Evolutionary conservation across 2,797 vertebrate genomes (phyloP).

Genomic region (Lutjanus campechanus): DNA sequence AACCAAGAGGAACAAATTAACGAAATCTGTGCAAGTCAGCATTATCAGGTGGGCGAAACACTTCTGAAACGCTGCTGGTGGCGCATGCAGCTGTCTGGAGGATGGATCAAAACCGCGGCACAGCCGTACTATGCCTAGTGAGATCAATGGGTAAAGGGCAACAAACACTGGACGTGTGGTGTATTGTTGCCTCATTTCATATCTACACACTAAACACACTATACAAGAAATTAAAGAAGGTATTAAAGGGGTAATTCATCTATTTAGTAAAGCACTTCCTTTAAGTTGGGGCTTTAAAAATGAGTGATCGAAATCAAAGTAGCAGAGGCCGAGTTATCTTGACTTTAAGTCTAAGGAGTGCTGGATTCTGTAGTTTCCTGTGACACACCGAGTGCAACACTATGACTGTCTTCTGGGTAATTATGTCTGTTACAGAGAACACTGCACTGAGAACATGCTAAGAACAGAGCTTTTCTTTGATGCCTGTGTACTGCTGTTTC

Average conservation of each 20-base stretch:
- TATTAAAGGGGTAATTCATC: background rate
- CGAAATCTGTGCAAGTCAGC: too few species aligned
- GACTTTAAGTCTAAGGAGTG: background rate
- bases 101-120: too few species aligned
- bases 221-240: background rate
- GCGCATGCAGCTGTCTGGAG: too few species aligned
- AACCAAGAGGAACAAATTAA: too few species aligned
- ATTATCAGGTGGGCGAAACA: too few species aligned
- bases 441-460: too few species aligned
- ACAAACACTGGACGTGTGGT: background rate
- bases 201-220: background rate
- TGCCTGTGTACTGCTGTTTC: too few species aligned
- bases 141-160: background rate
- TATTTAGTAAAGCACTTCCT: background rate
- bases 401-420: background rate
- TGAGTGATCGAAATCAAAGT: background rate
- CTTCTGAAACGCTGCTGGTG: too few species aligned
- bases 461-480: too few species aligned
- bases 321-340: background rate
- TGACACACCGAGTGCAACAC: background rate
- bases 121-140: too few species aligned
- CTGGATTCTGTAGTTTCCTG: background rate
- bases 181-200: constrained; percentile 24
- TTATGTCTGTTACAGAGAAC: too few species aligned
- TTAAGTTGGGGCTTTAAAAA: background rate